Evolutionary conservation across 2,113 vertebrate species (phyloP).

Genomic region (Pseudorhombus dupliciocellatus): DNA sequence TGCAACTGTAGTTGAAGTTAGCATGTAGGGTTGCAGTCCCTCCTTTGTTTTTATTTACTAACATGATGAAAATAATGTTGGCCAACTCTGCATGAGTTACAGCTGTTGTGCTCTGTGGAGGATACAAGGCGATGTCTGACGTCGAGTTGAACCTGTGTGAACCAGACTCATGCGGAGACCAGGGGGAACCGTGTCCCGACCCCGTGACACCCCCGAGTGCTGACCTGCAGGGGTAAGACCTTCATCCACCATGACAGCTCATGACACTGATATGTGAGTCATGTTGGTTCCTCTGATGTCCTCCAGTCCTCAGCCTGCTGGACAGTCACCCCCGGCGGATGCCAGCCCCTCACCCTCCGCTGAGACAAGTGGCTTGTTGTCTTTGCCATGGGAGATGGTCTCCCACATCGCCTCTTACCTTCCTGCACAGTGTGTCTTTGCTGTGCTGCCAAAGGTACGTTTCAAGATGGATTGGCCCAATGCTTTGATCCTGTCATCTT

Average conservation of each 20-base stretch:
- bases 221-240: conserved; percentile 53
- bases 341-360: conserved; percentile 60
- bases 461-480: not conserved
- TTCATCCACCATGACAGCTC: not conserved
- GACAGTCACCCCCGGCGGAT: conserved; percentile 26
- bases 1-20: too few relatives aligned
- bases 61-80: not conserved
- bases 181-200: conserved; percentile 7
- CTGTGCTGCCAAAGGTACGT: conserved; percentile 79
- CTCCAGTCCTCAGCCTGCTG: conserved; percentile 49
- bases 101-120: not conserved
- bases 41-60: too few relatives aligned
- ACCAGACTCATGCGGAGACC: not conserved
- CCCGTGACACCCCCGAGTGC: not conserved
- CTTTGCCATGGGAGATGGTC: conserved; percentile 82
- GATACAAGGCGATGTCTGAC: conserved; percentile 54
- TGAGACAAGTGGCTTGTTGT: conserved; percentile 70
- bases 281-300: not conserved
- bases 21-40: too few relatives aligned
- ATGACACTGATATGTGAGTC: not conserved
- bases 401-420: conserved; percentile 80
- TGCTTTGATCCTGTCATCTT: not conserved
- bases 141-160: not conserved
- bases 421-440: conserved; percentile 78
- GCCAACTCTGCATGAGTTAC: not conserved